Percentiles rank a stretch among this genome's conserved stretches.
These are phyloP conservation scores for Graphium colonna DNA, from an alignment of 2,888 invertebrate genomes.

Conservation along the genomic window DNA sequence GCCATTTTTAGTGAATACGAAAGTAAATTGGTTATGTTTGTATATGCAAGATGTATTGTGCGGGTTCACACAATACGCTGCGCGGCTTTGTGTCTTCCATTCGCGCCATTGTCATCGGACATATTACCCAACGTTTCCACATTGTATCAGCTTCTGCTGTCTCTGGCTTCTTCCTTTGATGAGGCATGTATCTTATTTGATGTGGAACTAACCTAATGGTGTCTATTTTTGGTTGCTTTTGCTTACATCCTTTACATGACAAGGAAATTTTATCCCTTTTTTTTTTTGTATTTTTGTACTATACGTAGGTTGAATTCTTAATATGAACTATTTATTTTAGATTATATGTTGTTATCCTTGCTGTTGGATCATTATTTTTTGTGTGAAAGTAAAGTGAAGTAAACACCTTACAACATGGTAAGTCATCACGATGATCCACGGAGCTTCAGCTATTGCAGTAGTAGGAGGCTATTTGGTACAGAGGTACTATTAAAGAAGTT, in stretches of 20 bases:
- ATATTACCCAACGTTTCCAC: conserved; percentile 75
- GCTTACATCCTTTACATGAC: background rate
- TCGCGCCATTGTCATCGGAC: conserved; percentile 73
- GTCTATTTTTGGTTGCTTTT: conserved; percentile 19
- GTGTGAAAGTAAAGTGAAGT: too few species aligned
- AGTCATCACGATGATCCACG: too few species aligned
- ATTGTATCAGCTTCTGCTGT: conserved; percentile 65
- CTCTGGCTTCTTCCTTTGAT: conserved; percentile 71
- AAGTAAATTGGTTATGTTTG: conserved; percentile 47
- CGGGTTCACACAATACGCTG: conserved; percentile 69
- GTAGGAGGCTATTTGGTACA: too few species aligned
- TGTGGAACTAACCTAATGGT: conserved; percentile 36
- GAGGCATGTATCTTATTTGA: conserved; percentile 62
- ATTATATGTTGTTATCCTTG: too few species aligned
- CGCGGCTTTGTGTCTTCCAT: conserved; percentile 71
- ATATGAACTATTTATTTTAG: background rate
- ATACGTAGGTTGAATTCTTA: conserved; percentile 1
- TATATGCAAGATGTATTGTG: conserved; percentile 75
- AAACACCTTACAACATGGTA: too few species aligned
- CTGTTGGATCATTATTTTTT: too few species aligned
- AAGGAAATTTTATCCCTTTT: background rate
- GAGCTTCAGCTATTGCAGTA: too few species aligned
- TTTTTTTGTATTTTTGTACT: conserved; percentile 8
- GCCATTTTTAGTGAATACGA: conserved; percentile 46
- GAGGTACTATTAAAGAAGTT: background rate